phyloP scores from a whole-genome alignment of 2,888 invertebrate genomes.

The Phaedon cochleariae region DNA sequence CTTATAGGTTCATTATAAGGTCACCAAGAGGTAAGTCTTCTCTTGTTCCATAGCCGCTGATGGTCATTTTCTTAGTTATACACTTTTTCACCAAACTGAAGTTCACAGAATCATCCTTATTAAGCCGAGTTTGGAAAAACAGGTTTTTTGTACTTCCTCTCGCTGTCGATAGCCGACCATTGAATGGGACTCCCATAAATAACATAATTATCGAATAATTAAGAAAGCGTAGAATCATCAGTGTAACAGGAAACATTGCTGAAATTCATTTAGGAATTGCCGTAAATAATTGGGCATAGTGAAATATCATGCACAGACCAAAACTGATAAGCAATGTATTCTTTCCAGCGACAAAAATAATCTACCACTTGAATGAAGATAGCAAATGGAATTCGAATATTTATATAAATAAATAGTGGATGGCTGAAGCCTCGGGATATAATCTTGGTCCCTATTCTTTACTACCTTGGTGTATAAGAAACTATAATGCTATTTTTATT shows the following conservation, averaged over 20 bases:
- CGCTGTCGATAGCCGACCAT: neutral
- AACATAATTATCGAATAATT: constrained; percentile 24
- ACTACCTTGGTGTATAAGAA: no score
- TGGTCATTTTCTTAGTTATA: neutral
- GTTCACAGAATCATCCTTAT: constrained; percentile 1
- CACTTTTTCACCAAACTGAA: neutral
- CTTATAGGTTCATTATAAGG: neutral
- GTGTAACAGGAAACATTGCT: constrained; percentile 23
- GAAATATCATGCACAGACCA: neutral
- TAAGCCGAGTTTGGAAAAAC: neutral
- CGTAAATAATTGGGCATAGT: constrained; percentile 1
- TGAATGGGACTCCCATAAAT: constrained; percentile 11
- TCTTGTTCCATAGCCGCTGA: neutral
- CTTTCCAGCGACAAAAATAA: no score
- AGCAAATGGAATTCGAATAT: no score
- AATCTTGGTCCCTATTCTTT: no score
- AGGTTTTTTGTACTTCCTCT: neutral
- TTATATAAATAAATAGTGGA: no score
- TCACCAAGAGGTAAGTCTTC: neutral
- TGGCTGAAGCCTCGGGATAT: no score
- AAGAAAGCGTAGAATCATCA: constrained; percentile 14
- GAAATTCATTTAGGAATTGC: constrained; percentile 14
- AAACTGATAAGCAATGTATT: neutral
- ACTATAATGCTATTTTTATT: neutral
- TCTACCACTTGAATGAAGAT: no score